Percentiles rank a stretch among this genome's conserved stretches.
These are phyloP conservation scores for Cyprinodon tularosa DNA, from an alignment of 2,113 vertebrate species.

Conservation along the genomic window DNA sequence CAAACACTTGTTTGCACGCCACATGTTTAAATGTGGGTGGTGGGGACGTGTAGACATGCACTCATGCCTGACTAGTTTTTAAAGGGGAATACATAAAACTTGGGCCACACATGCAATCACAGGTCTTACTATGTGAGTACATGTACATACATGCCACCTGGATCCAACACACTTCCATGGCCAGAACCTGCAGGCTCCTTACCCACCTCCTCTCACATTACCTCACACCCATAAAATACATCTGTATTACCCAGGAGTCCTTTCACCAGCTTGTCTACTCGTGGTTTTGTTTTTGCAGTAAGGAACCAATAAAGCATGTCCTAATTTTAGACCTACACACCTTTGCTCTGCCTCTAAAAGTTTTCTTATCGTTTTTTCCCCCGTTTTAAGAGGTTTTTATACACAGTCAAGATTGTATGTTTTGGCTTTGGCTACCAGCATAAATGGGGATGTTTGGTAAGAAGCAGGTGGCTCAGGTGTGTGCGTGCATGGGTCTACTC, in stretches of 20 bases:
- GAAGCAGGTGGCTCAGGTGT: slow-evolving; percentile 68
- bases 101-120: slow-evolving; percentile 30
- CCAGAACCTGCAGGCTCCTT: slow-evolving; percentile 30
- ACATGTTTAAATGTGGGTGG: slow-evolving; percentile 5
- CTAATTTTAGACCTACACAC: slow-evolving; percentile 48
- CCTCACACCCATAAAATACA: slow-evolving; percentile 73
- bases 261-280: slow-evolving; percentile 64
- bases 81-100: slow-evolving; percentile 42
- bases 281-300: slow-evolving; percentile 56
- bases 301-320: slow-evolving; percentile 32
- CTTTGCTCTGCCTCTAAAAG: slow-evolving; percentile 18
- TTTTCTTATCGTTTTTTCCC: slow-evolving; percentile 57
- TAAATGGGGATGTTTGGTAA: slow-evolving; percentile 61
- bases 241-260: slow-evolving; percentile 66
- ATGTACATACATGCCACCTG: slow-evolving; percentile 46
- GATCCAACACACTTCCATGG: slow-evolving; percentile 37
- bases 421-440: slow-evolving; percentile 56
- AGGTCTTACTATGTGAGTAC: slow-evolving; percentile 2
- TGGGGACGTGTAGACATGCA: slow-evolving; percentile 7
- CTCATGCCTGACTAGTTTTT: neutral
- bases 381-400: slow-evolving; percentile 63
- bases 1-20: slow-evolving; percentile 27
- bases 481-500: slow-evolving; percentile 48
- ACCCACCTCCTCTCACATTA: slow-evolving; percentile 61
- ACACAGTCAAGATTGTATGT: slow-evolving; percentile 63